phyloP scores from a whole-genome alignment of 2,888 invertebrate species.

The Caenorhabditis japonica region DNA sequence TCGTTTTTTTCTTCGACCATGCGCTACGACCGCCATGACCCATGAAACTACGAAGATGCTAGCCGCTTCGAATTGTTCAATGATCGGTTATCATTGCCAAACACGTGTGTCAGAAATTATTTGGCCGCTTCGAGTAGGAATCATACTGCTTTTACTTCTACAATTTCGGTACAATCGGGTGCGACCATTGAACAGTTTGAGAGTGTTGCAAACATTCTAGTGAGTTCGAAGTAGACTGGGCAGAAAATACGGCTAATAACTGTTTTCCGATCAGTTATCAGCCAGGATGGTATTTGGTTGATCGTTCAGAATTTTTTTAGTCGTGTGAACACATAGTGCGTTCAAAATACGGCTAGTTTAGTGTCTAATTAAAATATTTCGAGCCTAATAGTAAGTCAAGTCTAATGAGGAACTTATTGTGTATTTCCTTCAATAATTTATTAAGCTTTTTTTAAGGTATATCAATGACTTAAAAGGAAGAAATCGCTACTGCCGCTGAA shows the following conservation, averaged over 20 bases:
- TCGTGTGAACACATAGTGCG: no score
- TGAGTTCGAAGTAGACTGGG: constrained; percentile 8
- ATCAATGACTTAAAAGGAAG: no score
- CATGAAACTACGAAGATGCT: constrained; percentile 39
- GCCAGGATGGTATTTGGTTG: no score
- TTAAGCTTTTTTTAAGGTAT: no score
- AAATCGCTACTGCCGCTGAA: no score
- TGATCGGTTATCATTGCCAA: constrained; percentile 28
- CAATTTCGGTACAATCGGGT: constrained; percentile 28
- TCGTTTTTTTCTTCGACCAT: constrained; percentile 3
- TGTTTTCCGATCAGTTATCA: neutral
- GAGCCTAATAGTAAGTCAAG: no score
- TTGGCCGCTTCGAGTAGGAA: constrained; percentile 11
- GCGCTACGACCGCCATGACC: constrained; percentile 22
- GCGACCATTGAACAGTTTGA: constrained; percentile 49
- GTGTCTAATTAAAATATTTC: no score
- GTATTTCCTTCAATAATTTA: no score
- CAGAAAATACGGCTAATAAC: constrained; percentile 44
- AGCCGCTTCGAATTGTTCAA: constrained; percentile 28
- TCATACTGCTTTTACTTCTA: neutral
- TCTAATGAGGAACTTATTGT: no score
- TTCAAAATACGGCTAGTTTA: no score
- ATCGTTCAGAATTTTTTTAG: no score
- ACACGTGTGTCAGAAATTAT: constrained; percentile 31
- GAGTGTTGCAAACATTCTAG: constrained; percentile 22